These are phyloP conservation scores for Malthinus flaveolus DNA, from an alignment of 2,888 invertebrate species.

Conservation along the genomic window DNA sequence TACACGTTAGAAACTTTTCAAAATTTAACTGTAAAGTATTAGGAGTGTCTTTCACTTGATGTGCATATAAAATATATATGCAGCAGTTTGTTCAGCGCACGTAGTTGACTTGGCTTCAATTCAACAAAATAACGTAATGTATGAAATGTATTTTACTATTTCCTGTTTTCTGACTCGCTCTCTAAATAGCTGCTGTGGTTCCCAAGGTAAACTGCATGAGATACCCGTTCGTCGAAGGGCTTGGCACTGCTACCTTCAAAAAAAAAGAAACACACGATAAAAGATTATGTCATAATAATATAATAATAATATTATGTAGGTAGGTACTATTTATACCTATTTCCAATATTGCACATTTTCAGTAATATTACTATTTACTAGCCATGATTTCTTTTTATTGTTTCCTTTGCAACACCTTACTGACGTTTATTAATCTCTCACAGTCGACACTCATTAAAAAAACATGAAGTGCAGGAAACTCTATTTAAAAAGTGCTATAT, in stretches of 20 bases:
- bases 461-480: too few relatives aligned
- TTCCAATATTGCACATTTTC: slow-evolving; percentile 11
- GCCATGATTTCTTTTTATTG: too few relatives aligned
- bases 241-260: slow-evolving; percentile 20
- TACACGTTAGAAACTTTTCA: slow-evolving; percentile 25
- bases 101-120: slow-evolving; percentile 36
- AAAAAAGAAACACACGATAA: slow-evolving; percentile 15
- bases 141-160: slow-evolving; percentile 36
- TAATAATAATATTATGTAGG: background rate
- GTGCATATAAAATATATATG: slow-evolving; percentile 33
- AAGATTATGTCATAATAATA: slow-evolving; percentile 19
- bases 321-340: background rate
- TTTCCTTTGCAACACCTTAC: too few relatives aligned
- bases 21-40: slow-evolving; percentile 21
- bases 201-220: slow-evolving; percentile 28
- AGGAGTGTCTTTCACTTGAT: slow-evolving; percentile 31
- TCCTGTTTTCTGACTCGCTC: slow-evolving; percentile 37
- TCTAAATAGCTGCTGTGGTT: slow-evolving; percentile 36
- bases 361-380: too few relatives aligned
- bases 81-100: slow-evolving; percentile 21
- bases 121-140: slow-evolving; percentile 38
- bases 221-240: slow-evolving; percentile 17
- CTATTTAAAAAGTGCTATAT: too few relatives aligned
- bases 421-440: too few relatives aligned
- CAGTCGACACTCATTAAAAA: too few relatives aligned